Evolutionary conservation across 2,113 vertebrate genomes (phyloP), one percentile per base, ranked within the genome.

Genomic region (Gobius niger): DNA sequence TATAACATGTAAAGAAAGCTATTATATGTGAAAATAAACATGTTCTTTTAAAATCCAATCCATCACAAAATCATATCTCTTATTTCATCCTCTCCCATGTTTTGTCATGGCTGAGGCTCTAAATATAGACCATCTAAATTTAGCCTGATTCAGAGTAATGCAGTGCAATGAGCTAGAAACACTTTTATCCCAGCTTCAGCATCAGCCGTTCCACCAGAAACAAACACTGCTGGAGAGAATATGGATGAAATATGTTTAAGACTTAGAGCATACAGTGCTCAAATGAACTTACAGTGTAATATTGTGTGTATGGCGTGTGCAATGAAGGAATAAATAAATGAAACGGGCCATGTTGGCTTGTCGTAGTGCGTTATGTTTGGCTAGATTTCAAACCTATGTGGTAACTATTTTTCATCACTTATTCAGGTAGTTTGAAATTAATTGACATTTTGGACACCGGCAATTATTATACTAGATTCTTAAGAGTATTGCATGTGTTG

Each of bases 111-210:
- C 61, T 53, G 44, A 62, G 4, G 73, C 44, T 70, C 81, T 80
- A 82, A 78, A 87, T 75, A 85, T 76, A 73, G 66, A 9, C 0
- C 8, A 13, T 44, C 69, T 86, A 81, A 82, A 82, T 83, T 76
- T 85, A 82, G 67, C 76, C 56, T 46, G 0, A 0, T 71, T 74
- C 68, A 18, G 18, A 49, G 68, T 12, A 50, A 47, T 61, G 19
- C 7, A 50, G 65, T 16, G 59, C 12, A 34, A 57, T 24, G 57
- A 13, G 52, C 5, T 46, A 44, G 18, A 63, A 56, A 47, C 14
- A 12, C 0, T 53, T 12, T 80, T 59, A 65, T 73, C 34, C 42
- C 10, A 14, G 18, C 65, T 34, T 68, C 63, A 62, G 15, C 62
- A 9, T 68, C 49, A 24, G 52, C 16, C 52, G 47, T 47, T 44